Evolutionary conservation across 37 sponge, comb jelly and placozoan species (phyloP).

Genomic region (Petrosia ficiformis): DNA sequence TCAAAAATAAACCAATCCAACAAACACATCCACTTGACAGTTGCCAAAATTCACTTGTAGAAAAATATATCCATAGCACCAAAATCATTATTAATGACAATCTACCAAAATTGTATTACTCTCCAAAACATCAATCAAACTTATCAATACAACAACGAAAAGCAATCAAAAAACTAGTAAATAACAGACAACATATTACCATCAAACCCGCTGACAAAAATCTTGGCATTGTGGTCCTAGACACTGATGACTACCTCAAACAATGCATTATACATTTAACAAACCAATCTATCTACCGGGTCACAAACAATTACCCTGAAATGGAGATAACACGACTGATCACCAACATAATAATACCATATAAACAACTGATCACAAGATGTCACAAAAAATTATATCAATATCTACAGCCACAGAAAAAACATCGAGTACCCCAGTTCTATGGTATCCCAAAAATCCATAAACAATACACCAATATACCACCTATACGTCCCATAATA

Average conservation of each 20-base stretch:
- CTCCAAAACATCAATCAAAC: too few species aligned
- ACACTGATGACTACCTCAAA: background rate
- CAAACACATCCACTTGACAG: too few species aligned
- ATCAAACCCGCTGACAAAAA: conserved; percentile 23
- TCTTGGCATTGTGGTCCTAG: conserved; percentile 7
- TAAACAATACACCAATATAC: conserved; percentile 3
- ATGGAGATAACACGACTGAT: background rate
- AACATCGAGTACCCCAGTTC: background rate
- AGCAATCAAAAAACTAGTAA: too few species aligned
- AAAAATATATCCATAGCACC: too few species aligned
- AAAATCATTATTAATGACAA: too few species aligned
- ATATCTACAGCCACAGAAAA: background rate
- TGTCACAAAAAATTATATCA: background rate
- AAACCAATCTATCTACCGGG: background rate
- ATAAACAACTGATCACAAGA: background rate
- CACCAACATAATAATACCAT: background rate
- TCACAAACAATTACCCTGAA: background rate
- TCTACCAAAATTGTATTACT: too few species aligned
- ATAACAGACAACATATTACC: too few species aligned
- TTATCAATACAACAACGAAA: too few species aligned
- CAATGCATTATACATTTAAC: background rate
- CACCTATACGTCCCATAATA: conserved; percentile 20
- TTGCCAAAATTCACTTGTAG: too few species aligned
- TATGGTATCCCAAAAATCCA: conserved; percentile 30
- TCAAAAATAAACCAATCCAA: too few species aligned